Conservation (phyloP, 2,888 invertebrate species). For the Phytoseiulus persimilis region DNA sequence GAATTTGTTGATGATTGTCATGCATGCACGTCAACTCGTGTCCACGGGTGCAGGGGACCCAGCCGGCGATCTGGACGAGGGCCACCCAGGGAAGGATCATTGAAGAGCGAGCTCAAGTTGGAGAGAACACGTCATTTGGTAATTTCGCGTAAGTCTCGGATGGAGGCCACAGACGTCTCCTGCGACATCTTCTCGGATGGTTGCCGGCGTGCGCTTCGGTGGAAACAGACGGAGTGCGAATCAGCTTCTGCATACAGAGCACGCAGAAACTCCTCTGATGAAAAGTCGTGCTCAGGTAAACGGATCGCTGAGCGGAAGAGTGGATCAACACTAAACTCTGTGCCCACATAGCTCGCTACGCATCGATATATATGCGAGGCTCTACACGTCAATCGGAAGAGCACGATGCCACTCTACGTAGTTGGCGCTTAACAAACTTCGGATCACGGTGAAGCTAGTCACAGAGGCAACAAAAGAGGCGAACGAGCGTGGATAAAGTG, state of each 20-base stretch:
- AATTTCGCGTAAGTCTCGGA: too few species aligned
- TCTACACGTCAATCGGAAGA: neutral
- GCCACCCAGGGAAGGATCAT: too few species aligned
- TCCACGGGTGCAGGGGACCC: too few species aligned
- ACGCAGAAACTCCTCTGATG: neutral
- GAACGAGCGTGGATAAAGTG: neutral
- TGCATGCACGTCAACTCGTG: too few species aligned
- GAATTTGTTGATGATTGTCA: too few species aligned
- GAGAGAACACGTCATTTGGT: too few species aligned
- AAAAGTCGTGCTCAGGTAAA: neutral
- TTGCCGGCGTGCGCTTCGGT: neutral
- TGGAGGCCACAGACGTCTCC: too few species aligned
- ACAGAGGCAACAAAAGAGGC: neutral
- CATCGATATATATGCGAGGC: neutral
- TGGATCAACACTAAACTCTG: neutral
- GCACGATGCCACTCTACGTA: neutral
- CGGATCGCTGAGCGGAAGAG: neutral
- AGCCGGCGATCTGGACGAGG: too few species aligned
- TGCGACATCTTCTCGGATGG: too few species aligned
- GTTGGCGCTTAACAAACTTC: neutral
- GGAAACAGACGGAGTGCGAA: neutral
- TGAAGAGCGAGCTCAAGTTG: too few species aligned
- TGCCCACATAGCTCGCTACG: neutral
- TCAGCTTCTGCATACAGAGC: neutral
- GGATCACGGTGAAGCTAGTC: neutral